Evolutionary conservation across 2,113 vertebrate species (phyloP), one percentile per base, ranked within the genome.

Genomic region (Leucopsar rothschildi): DNA sequence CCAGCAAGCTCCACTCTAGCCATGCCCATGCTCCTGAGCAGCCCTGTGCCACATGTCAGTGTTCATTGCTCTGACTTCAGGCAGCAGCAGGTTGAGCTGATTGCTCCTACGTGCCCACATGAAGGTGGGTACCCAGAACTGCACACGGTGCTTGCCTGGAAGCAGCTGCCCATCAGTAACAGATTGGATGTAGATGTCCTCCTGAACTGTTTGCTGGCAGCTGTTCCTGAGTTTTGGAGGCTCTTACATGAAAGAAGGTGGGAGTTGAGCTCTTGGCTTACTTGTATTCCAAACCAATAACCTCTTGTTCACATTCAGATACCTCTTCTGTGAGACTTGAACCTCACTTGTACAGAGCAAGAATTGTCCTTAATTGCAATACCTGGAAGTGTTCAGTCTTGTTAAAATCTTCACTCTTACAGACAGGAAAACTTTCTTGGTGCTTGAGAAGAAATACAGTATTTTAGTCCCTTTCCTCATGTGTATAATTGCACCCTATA

Each of bases 21-120:
- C 42, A 4, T 6, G 4, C 59, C 44, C 56, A 1, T 0, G 3
- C 4, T 61, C 33, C 56, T 22, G 6, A 77, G 17, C 39, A 33
- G 6, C 12, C 21, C 23, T 31, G 0, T 61, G 53, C 52, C 60
- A 25, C 29, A 11, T 49, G 49, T 7, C 19, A 25, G 4, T 44
- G 25, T 35, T 77, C 21, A 50, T 12, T 63, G 11, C 14, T 81
- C n/a, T 19, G 7, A 0, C 23, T 35, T 56, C 2, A 19, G 40
- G 12, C 23, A 66, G n/a, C 80, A 89, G 55, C n/a, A 76, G 60
- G 13, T 57, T 49, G 42, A 68, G 2, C 35, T 59, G 59, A 28
- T 47, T 8, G 3, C 35, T 76, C 23, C 12, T 25, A 7, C 18
- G 28, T 64, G 53, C 57, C 21, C 40, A 1, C 22, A 0, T 12